A percentile compares a stretch with the other conserved stretches of the same genome.
Evolutionary conservation across 1,140 invertebrate genomes (phyloP).

Genomic region (Polyergus mexicanus): DNA sequence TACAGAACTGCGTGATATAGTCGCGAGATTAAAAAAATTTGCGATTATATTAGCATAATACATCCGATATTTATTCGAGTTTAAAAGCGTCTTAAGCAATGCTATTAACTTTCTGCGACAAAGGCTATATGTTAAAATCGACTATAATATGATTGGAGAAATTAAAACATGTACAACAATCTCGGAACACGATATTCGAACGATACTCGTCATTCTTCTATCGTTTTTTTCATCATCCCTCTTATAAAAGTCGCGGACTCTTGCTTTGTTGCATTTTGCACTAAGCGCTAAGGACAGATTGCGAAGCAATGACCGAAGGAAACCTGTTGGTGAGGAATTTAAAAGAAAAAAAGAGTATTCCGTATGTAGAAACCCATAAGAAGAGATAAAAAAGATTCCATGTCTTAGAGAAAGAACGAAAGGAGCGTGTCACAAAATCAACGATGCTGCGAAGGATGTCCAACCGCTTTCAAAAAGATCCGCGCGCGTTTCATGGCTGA

Average conservation of each 20-base stretch:
- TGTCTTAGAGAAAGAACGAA: constrained; percentile 35
- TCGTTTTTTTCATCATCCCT: neutral
- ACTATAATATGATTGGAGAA: neutral
- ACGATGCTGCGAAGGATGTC: neutral
- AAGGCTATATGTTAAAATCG: neutral
- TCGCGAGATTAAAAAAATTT: constrained; percentile 24
- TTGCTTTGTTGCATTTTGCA: constrained; percentile 27
- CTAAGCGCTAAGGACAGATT: neutral
- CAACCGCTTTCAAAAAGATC: constrained; percentile 18
- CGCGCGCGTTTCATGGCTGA: constrained; percentile 24
- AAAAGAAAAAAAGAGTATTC: constrained; percentile 56
- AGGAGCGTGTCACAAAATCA: constrained; percentile 36
- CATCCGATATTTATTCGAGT: neutral
- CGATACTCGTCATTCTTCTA: neutral
- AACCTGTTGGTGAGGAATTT: constrained; percentile 69
- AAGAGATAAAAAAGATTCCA: constrained; percentile 45
- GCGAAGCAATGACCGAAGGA: constrained; percentile 23
- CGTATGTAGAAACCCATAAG: constrained; percentile 41
- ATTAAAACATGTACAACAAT: constrained; percentile 1
- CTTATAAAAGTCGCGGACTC: constrained; percentile 17
- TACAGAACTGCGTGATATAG: neutral
- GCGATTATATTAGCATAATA: constrained; percentile 35
- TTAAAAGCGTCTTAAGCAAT: constrained; percentile 12
- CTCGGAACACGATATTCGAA: neutral
- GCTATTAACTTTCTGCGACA: neutral